Evolutionary conservation across 2,888 invertebrate species (phyloP), one percentile per base, ranked within the genome.

Genomic region (Cryptus armator): DNA sequence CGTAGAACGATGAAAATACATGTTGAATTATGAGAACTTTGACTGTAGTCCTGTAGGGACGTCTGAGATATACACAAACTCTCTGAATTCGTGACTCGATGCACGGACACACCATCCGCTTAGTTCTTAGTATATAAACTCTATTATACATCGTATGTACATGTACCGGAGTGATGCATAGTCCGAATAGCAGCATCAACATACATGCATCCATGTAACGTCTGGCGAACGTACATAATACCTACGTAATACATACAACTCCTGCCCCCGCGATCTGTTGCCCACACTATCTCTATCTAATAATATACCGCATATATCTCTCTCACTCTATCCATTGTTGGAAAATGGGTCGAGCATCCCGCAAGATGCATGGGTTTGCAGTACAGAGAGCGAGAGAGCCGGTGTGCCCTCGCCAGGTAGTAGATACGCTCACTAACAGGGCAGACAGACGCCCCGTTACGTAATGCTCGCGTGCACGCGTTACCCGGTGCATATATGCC

Each of bases 291-390:
- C 66, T 43, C 75, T 51, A 71, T 78, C 72, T 77, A 78, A 78
- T 83, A 74, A 78, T 68, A 44, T 79, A 77, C 59, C 37, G 9
- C 24, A 3, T 3, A 4, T 56, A 48, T 46, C 70, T 53, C 53
- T 59, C 19, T 12, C 80, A 19, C 71, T 48, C 71, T 56, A 59
- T 70, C 56, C 81, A 87, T 87, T 86, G 87, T 87, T 81, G 83
- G 78, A 68, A 87, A 85, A 86, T 86, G 66, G 87, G 87, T 87
- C 87, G 86, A 85, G 81, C 72, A 70, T 78, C 77, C 84, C 80
- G 82, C 83, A 84, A 84, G 81, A 84, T 81, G 67, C 84, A 84
- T 74, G 62, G 81, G 59, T 72, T 77, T 70, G 75, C 24, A 81
- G 53, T 51, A 43, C 72, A 10, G 66, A 75, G 51, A 19, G 74